Evolutionary conservation across 2,113 vertebrate genomes (phyloP), one percentile per base, ranked within the genome.

Genomic region (Ctenomys sociabilis): DNA sequence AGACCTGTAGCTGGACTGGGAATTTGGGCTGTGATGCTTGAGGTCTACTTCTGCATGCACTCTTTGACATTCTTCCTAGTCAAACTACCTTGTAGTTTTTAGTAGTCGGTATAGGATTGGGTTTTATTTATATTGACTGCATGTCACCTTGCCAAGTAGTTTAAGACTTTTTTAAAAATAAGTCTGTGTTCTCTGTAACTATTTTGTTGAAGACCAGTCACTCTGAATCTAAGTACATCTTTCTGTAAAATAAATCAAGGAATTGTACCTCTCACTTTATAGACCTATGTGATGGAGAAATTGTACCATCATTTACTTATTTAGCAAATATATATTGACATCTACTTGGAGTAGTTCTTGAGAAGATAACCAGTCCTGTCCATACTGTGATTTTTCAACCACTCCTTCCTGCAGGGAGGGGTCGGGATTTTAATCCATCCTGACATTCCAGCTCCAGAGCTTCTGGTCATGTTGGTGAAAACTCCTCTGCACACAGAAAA

Each of bases 151-250:
- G 32, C 30, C 54, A 8, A 89, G 89, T 7, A 91, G 40, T 30
- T 54, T 22, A 75, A 54, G n/a, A 78, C 73, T 89, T 49, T 66
- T 28, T 1, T 16, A 54, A 57, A 84, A 52, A 21, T 12, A 54
- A 52, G 16, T 30, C 32, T 85, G 17, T n/a, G 45, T 80, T 83
- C 37, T 92, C 49, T 92, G 35, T 94, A 85, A 85, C 54, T 43
- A 86, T 13, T 84, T 57, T 75, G 45, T 52, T 80, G 37, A 93
- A 96, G 80, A 66, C 52, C 90, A 84, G 75, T 87, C 64, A 61
- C 78, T 88, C 35, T 52, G 75, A 95, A 95, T 49, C 59, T 86
- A 80, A 43, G 43, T 59, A 80, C 43, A 16, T 90, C 32, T 57
- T 57, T 87, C 61, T 70, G 28, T 75, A 87, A 86, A 95, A 61